These are phyloP conservation scores for Seriola aureovittata DNA, from an alignment of 2,113 vertebrate species.

Conservation along the genomic window DNA sequence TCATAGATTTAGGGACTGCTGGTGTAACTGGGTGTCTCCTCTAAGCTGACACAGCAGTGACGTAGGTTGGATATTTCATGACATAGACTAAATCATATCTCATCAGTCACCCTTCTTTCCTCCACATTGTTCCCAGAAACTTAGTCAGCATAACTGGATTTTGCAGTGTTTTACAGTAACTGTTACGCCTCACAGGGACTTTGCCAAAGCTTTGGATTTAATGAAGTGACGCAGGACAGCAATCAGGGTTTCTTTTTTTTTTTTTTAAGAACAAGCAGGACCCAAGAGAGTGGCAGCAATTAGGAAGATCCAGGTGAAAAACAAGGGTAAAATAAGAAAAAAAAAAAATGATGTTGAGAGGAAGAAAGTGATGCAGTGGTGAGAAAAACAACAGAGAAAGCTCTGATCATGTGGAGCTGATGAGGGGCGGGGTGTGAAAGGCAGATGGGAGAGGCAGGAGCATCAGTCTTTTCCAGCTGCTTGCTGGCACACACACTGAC, in stretches of 20 bases:
- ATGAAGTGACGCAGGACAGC: background rate
- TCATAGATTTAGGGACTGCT: background rate
- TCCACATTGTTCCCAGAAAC: background rate
- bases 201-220: slow-evolving; percentile 2
- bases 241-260: background rate
- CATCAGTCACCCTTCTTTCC: background rate
- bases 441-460: slow-evolving; percentile 61
- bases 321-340: background rate
- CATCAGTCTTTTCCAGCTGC: slow-evolving; percentile 66
- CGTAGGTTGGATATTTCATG: background rate
- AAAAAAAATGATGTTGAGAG: background rate
- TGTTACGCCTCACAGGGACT: background rate
- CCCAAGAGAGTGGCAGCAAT: background rate
- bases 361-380: background rate
- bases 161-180: background rate
- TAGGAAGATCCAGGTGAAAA: background rate
- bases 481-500: slow-evolving; percentile 56
- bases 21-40: background rate
- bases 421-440: slow-evolving; percentile 39
- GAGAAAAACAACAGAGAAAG: slow-evolving; percentile 4
- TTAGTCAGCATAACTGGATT: background rate
- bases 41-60: background rate
- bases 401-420: slow-evolving; percentile 30
- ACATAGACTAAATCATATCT: background rate
- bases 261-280: background rate